These are phyloP conservation scores for Sminthopsis crassicaudata DNA, from an alignment of 2,113 vertebrate genomes.

Conservation along the genomic window DNA sequence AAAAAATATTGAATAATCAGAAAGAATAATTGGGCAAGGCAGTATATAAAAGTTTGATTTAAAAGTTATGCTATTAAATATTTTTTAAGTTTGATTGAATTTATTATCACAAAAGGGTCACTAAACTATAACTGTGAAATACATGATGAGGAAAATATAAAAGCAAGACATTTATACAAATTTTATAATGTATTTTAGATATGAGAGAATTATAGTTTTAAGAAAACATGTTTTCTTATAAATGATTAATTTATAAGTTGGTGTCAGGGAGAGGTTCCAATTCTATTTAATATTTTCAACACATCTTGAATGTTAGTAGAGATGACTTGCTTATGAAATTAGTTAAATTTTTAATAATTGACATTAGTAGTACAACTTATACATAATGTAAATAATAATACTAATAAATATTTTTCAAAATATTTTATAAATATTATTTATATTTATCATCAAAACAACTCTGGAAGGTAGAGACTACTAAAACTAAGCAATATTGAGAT, in stretches of 20 bases:
- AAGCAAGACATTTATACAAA: not conserved
- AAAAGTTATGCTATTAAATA: not conserved
- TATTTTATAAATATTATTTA: not conserved
- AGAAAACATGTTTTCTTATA: not conserved
- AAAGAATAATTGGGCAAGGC: not conserved
- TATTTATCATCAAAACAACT: not conserved
- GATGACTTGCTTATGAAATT: not conserved
- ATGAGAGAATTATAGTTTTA: not conserved
- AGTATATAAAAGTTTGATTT: not conserved
- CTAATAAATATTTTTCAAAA: not conserved
- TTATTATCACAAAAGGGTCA: not conserved
- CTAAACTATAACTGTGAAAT: not conserved
- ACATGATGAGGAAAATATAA: not conserved
- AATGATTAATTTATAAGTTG: not conserved
- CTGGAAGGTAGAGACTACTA: not conserved
- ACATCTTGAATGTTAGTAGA: not conserved
- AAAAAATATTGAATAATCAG: not conserved
- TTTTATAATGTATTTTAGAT: not conserved
- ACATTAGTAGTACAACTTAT: too few relatives aligned
- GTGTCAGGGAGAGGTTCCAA: not conserved
- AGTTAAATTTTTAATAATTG: not conserved
- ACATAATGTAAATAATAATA: too few relatives aligned
- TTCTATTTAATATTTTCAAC: not conserved
- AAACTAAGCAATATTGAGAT: not conserved
- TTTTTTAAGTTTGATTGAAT: not conserved